Conservation (phyloP, 1,140 invertebrate species). For the Papilio dardanus region DNA sequence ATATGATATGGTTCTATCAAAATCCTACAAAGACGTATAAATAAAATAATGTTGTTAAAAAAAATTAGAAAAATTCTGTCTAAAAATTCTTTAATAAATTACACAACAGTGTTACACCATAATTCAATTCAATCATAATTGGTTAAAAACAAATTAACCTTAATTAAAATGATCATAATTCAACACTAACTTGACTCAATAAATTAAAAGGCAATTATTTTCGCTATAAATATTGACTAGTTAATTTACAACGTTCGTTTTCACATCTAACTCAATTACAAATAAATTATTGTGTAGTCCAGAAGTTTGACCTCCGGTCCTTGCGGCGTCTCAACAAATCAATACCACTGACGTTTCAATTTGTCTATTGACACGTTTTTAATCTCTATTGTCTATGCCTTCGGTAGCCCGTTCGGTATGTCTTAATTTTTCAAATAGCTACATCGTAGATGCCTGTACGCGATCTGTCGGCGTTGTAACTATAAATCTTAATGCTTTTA, state of each 20-base stretch:
- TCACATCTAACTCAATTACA: conserved; percentile 29
- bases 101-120: not conserved
- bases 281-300: conserved; percentile 24
- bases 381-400: conserved; percentile 76
- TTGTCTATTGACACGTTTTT: conserved; percentile 79
- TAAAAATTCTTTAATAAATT: too few relatives aligned
- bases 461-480: conserved; percentile 46
- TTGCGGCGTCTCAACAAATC: conserved; percentile 67
- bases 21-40: too few relatives aligned
- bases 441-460: conserved; percentile 47
- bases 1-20: too few relatives aligned
- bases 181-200: conserved; percentile 9
- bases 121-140: not conserved
- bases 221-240: conserved; percentile 8
- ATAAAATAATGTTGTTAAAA: too few relatives aligned
- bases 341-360: conserved; percentile 78
- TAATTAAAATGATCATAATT: conserved; percentile 16
- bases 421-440: conserved; percentile 59
- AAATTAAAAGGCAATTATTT: conserved; percentile 36
- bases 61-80: too few relatives aligned
- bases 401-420: conserved; percentile 64
- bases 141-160: conserved; percentile 13
- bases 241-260: conserved; percentile 7
- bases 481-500: conserved; percentile 63
- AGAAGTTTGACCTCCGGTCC: conserved; percentile 42